A percentile compares a stretch with the other conserved stretches of the same genome.
Evolutionary conservation across 2,888 invertebrate species (phyloP).

Genomic region (Meteorus colon): DNA sequence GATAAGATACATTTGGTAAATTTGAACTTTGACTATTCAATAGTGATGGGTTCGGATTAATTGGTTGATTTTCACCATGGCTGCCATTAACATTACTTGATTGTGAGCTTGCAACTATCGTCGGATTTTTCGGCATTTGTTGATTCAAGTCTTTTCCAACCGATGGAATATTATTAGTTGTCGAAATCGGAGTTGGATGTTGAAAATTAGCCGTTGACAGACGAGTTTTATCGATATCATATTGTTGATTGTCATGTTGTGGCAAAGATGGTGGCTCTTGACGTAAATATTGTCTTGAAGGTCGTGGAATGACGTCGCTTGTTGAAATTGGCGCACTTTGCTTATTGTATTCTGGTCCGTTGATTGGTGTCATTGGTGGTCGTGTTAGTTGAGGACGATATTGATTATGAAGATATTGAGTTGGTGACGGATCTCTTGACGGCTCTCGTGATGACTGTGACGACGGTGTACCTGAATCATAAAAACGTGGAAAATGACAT

Average conservation of each 20-base stretch:
- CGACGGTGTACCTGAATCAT: conserved; percentile 67
- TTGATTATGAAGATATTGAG: conserved; percentile 64
- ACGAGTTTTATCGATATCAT: neutral
- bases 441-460: conserved; percentile 73
- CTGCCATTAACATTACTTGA: conserved; percentile 3
- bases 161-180: neutral
- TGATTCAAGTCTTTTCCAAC: neutral
- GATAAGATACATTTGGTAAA: neutral
- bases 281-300: conserved; percentile 29
- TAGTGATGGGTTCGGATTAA: neutral
- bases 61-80: neutral
- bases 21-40: neutral
- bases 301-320: conserved; percentile 44
- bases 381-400: conserved; percentile 61
- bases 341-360: conserved; percentile 57
- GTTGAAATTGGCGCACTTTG: conserved; percentile 32
- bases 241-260: neutral
- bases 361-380: conserved; percentile 64
- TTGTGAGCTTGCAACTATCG: neutral
- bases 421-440: conserved; percentile 70
- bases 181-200: neutral
- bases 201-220: neutral
- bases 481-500: conserved; percentile 30
- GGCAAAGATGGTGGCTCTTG: neutral
- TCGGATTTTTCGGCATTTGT: neutral